These are phyloP conservation scores for Astropecten irregularis DNA, from an alignment of 53 echinoderm and acorn worm species.

Conservation along the genomic window DNA sequence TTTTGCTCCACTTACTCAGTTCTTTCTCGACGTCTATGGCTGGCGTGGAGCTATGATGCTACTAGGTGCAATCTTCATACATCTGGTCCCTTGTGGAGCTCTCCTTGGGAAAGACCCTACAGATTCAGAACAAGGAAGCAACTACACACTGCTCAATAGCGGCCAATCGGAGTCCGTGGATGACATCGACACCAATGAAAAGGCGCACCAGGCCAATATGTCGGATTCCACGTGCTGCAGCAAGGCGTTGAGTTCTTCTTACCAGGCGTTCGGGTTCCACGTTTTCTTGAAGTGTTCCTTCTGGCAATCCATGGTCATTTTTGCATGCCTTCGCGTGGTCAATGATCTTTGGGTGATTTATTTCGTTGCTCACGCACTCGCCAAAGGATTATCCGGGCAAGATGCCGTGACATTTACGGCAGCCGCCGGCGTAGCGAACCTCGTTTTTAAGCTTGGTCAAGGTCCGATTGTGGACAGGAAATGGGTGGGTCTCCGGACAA, in stretches of 20 bases:
- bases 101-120: background rate
- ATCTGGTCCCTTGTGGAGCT: conserved; percentile 11
- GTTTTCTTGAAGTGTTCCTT: background rate
- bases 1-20: background rate
- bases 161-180: background rate
- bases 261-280: background rate
- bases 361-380: background rate
- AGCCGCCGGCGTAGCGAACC: background rate
- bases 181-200: too few relatives aligned
- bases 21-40: conserved; percentile 13
- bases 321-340: background rate
- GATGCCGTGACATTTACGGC: background rate
- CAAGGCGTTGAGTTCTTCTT: background rate
- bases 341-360: conserved; percentile 4
- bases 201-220: too few relatives aligned
- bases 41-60: conserved; percentile 29
- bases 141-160: background rate
- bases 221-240: background rate
- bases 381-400: conserved; percentile 1
- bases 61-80: conserved; percentile 1
- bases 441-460: background rate
- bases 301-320: background rate
- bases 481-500: background rate
- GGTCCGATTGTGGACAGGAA: background rate
- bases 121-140: too few relatives aligned